These are phyloP conservation scores for Malthinus flaveolus DNA, from an alignment of 2,888 invertebrate species.

Conservation along the genomic window DNA sequence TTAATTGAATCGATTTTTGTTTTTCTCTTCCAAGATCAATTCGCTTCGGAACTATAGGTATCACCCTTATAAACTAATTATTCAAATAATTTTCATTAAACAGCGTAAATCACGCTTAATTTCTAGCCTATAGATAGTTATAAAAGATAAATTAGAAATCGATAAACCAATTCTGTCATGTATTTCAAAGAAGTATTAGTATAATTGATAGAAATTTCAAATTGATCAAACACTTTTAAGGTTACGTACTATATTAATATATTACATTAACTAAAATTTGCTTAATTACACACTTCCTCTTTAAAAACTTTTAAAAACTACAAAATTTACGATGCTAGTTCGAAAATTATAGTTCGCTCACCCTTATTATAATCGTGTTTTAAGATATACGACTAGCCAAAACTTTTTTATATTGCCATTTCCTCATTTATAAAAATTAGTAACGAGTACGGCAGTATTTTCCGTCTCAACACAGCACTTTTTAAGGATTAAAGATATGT, in stretches of 20 bases:
- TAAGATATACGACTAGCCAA: too few species aligned
- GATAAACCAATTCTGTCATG: slow-evolving; percentile 11
- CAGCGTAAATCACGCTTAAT: slow-evolving; percentile 8
- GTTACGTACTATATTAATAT: slow-evolving; percentile 1
- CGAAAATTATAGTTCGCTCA: not conserved
- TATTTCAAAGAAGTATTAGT: slow-evolving; percentile 18
- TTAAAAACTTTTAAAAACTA: not conserved
- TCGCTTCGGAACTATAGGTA: not conserved
- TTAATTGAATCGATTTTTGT: too few species aligned
- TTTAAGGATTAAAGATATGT: too few species aligned
- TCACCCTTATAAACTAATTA: slow-evolving; percentile 1
- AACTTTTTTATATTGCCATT: too few species aligned
- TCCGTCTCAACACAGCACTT: too few species aligned
- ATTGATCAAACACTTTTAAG: slow-evolving; percentile 17
- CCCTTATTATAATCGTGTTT: too few species aligned
- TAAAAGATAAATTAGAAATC: slow-evolving; percentile 14
- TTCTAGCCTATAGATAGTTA: slow-evolving; percentile 7
- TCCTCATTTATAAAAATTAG: too few species aligned
- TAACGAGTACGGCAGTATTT: too few species aligned
- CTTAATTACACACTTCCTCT: not conserved
- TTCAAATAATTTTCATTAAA: slow-evolving; percentile 6
- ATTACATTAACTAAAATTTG: not conserved
- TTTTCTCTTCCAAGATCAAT: too few species aligned
- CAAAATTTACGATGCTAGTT: not conserved
- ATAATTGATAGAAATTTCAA: slow-evolving; percentile 16